Conservation (phyloP, 2,888 invertebrate genomes). For the Lycaena phlaeas region DNA sequence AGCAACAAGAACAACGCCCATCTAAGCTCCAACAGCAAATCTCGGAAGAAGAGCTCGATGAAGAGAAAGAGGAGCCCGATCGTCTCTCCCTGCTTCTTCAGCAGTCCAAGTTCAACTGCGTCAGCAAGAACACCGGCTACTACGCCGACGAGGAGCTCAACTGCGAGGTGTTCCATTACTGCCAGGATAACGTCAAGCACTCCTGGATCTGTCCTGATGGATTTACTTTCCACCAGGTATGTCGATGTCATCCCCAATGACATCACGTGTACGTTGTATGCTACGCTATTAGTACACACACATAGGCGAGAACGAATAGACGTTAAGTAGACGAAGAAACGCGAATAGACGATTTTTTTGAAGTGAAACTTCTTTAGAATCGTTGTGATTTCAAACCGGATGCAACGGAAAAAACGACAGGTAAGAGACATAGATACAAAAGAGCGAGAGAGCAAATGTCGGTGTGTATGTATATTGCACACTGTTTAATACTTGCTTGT, state of each 20-base stretch:
- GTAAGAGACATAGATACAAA: too few relatives aligned
- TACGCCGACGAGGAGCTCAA: conserved; percentile 91
- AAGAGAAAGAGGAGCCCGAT: conserved; percentile 90
- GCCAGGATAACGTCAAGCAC: conserved; percentile 90
- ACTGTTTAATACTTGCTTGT: too few relatives aligned
- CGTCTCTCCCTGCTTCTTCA: conserved; percentile 83
- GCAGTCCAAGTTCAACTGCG: conserved; percentile 88
- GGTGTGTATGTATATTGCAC: too few relatives aligned
- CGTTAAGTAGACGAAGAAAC: too few relatives aligned
- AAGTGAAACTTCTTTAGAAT: too few relatives aligned
- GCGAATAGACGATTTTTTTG: too few relatives aligned
- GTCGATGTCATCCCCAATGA: conserved; percentile 6
- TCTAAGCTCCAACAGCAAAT: conserved; percentile 35
- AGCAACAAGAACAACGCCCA: conserved; percentile 44
- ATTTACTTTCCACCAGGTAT: conserved; percentile 88
- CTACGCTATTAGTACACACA: too few relatives aligned
- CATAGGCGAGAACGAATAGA: too few relatives aligned
- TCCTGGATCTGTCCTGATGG: conserved; percentile 96
- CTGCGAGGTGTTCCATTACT: conserved; percentile 95
- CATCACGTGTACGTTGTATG: too few relatives aligned
- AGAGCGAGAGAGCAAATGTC: too few relatives aligned
- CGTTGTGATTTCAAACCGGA: too few relatives aligned
- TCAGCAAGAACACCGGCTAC: conserved; percentile 87
- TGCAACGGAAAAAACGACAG: too few relatives aligned
- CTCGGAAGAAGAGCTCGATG: conserved; percentile 74